Conservation (phyloP, 1,140 invertebrate genomes). For the Ganaspis sp. region DNA sequence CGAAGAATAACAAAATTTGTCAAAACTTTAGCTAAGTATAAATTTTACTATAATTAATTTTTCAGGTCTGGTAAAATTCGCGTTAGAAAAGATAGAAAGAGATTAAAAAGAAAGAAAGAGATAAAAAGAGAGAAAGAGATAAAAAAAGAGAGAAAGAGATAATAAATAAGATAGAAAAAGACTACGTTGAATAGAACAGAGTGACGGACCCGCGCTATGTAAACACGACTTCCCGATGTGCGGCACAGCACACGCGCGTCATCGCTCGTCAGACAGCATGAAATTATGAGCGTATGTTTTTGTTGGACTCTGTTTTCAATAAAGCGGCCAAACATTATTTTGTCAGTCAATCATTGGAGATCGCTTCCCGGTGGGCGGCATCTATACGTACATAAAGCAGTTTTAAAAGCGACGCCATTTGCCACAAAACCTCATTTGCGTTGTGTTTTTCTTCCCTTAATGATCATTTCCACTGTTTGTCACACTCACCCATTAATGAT, state of each 20-base stretch:
- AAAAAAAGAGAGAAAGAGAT: not conserved
- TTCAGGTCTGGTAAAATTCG: too few relatives aligned
- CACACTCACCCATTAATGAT: not conserved
- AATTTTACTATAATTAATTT: too few relatives aligned
- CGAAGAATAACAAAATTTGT: too few relatives aligned
- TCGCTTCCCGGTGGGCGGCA: slow-evolving; percentile 7
- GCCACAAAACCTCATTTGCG: not conserved
- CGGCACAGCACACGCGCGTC: slow-evolving; percentile 15
- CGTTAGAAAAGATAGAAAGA: too few relatives aligned
- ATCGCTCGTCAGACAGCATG: slow-evolving; percentile 38
- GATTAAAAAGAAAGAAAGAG: not conserved
- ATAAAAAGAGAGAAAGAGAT: not conserved
- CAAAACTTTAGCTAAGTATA: too few relatives aligned
- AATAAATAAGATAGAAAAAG: too few relatives aligned
- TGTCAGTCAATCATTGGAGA: slow-evolving; percentile 37
- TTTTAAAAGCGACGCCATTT: not conserved
- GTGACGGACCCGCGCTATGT: slow-evolving; percentile 32
- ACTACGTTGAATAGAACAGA: not conserved
- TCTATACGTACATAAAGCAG: not conserved
- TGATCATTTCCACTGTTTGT: not conserved
- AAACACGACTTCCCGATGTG: slow-evolving; percentile 40
- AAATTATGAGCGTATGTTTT: slow-evolving; percentile 42
- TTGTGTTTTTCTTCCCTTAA: not conserved
- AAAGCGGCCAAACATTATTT: slow-evolving; percentile 47
- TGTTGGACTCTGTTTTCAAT: slow-evolving; percentile 44